A percentile compares a stretch with the other conserved stretches of the same genome.
Evolutionary conservation across 2,113 vertebrate genomes (phyloP).

Genomic region (Xiphias gladius): DNA sequence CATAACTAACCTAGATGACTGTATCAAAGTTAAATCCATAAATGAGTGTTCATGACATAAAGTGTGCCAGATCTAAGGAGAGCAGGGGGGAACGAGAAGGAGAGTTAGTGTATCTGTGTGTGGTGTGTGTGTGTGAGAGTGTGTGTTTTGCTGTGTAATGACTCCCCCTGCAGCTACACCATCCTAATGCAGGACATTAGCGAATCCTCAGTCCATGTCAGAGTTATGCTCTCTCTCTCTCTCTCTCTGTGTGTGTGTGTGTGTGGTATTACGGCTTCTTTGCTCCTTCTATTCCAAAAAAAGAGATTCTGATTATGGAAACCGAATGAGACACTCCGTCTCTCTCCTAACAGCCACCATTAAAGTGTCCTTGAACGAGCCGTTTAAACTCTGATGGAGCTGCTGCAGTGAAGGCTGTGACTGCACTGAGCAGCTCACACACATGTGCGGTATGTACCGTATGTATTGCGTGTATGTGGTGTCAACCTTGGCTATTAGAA

Average conservation of each 20-base stretch:
- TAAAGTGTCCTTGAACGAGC: background rate
- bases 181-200: constrained; percentile 39
- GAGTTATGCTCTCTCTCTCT: background rate
- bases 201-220: background rate
- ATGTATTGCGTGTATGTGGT: background rate
- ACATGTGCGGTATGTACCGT: too few relatives aligned
- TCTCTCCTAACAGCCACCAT: background rate
- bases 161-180: constrained; percentile 52
- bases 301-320: constrained; percentile 31
- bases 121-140: background rate
- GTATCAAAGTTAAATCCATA: too few relatives aligned
- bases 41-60: background rate
- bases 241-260: background rate
- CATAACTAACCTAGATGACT: too few relatives aligned
- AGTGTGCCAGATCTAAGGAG: background rate
- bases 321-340: constrained; percentile 16
- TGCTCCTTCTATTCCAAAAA: constrained; percentile 5
- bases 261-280: background rate
- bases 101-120: background rate
- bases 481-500: background rate
- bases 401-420: background rate
- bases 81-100: too few relatives aligned
- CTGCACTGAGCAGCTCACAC: background rate
- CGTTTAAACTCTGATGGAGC: background rate
- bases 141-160: constrained; percentile 38